Evolutionary conservation across 2,888 invertebrate genomes (phyloP).

Genomic region (Spilosoma lubricipeda): DNA sequence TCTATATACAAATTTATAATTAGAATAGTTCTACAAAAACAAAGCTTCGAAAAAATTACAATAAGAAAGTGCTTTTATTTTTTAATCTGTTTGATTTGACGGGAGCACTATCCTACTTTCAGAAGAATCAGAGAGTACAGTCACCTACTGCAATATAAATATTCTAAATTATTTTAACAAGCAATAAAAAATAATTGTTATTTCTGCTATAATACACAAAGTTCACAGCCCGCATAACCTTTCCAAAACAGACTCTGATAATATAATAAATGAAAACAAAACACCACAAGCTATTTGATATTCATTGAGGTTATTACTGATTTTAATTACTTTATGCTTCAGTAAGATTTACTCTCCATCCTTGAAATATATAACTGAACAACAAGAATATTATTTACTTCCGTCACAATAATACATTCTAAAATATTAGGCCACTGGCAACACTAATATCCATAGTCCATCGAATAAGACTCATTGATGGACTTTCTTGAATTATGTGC

Average conservation of each 20-base stretch:
- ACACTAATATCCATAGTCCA: neutral
- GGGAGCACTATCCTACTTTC: neutral
- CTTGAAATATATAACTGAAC: neutral
- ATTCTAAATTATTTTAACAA: neutral
- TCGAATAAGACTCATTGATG: neutral
- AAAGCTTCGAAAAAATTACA: too few relatives aligned
- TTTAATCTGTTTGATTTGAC: neutral
- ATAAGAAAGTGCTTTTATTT: neutral
- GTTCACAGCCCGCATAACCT: conserved; percentile 3
- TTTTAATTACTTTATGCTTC: conserved; percentile 14
- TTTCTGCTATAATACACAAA: neutral
- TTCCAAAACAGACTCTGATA: conserved; percentile 10
- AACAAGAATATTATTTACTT: neutral
- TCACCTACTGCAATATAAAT: neutral
- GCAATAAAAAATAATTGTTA: neutral
- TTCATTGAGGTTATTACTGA: conserved; percentile 22
- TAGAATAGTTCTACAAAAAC: too few relatives aligned
- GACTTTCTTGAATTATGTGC: neutral
- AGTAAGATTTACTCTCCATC: neutral
- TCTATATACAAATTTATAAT: too few relatives aligned
- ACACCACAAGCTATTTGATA: conserved; percentile 9
- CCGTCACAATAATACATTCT: neutral
- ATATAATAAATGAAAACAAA: conserved; percentile 11
- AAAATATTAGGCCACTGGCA: neutral
- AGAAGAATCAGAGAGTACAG: neutral